A percentile compares a stretch with the other conserved stretches of the same genome.
phyloP scores from a whole-genome alignment of 2,888 invertebrate species.

The Autographa gamma region DNA sequence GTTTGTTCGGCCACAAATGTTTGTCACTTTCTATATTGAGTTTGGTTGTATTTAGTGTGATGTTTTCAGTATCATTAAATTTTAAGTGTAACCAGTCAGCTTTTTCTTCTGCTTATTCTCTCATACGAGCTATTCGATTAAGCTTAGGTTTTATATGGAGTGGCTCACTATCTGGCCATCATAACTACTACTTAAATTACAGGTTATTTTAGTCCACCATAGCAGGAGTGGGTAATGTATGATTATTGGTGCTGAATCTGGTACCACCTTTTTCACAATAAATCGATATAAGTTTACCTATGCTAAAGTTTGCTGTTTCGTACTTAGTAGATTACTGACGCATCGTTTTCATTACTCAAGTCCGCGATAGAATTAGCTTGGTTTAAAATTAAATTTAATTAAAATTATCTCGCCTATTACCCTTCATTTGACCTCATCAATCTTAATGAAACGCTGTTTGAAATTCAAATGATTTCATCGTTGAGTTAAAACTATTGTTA shows the following conservation, averaged over 20 bases:
- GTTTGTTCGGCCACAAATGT: not conserved
- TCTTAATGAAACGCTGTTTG: conserved; percentile 20
- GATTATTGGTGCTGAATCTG: too few species aligned
- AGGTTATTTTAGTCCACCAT: too few species aligned
- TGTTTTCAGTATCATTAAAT: conserved; percentile 21
- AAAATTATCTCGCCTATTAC: conserved; percentile 29
- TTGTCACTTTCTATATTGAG: conserved; percentile 42
- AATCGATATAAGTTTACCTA: too few species aligned
- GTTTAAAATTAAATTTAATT: conserved; percentile 36
- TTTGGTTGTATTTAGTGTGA: too few species aligned
- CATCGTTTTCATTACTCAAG: not conserved
- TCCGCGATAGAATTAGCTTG: not conserved
- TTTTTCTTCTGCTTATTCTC: too few species aligned
- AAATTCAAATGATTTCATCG: conserved; percentile 27
- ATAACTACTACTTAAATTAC: too few species aligned
- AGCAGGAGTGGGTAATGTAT: too few species aligned
- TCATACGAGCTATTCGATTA: too few species aligned
- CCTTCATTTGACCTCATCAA: conserved; percentile 31
- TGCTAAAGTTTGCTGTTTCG: not conserved
- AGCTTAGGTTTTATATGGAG: too few species aligned
- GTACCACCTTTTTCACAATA: too few species aligned
- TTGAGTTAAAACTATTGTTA: conserved; percentile 3
- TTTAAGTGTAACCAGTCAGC: too few species aligned
- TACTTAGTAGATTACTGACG: conserved; percentile 6
- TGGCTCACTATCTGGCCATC: too few species aligned